These are phyloP conservation scores for Neoaliturus tenellus DNA, from an alignment of 2,888 invertebrate species.

Conservation along the genomic window DNA sequence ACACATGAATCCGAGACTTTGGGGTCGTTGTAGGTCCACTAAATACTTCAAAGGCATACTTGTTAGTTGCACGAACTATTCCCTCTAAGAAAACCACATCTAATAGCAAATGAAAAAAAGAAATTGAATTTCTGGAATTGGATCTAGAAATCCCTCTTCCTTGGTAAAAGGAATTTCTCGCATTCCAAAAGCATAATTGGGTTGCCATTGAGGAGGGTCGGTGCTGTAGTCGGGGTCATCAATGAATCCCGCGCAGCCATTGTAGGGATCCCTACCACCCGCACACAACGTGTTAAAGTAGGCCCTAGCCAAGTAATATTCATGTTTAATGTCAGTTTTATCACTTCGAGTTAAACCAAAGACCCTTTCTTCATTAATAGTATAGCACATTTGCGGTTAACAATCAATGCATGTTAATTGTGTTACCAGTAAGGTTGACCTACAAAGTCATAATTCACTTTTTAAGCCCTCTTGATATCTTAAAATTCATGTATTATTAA, in stretches of 20 bases:
- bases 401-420: too few relatives aligned
- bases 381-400: too few relatives aligned
- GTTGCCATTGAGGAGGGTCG: neutral
- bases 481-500: too few relatives aligned
- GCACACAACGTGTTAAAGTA: neutral
- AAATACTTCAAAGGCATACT: slow-evolving; percentile 33
- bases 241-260: neutral
- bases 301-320: neutral
- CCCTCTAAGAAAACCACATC: neutral
- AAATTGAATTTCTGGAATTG: slow-evolving; percentile 14
- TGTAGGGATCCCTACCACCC: slow-evolving; percentile 1
- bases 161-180: slow-evolving; percentile 4
- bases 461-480: too few relatives aligned
- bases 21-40: slow-evolving; percentile 10
- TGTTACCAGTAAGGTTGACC: too few relatives aligned
- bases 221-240: neutral
- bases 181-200: neutral
- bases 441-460: too few relatives aligned
- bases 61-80: slow-evolving; percentile 8
- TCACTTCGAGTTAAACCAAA: too few relatives aligned
- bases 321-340: neutral
- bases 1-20: neutral
- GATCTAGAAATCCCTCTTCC: slow-evolving; percentile 3
- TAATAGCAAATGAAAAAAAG: neutral
- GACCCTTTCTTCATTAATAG: too few relatives aligned